These are phyloP conservation scores for Ennomos quercinarius DNA, from an alignment of 2,888 invertebrate genomes.

Conservation along the genomic window DNA sequence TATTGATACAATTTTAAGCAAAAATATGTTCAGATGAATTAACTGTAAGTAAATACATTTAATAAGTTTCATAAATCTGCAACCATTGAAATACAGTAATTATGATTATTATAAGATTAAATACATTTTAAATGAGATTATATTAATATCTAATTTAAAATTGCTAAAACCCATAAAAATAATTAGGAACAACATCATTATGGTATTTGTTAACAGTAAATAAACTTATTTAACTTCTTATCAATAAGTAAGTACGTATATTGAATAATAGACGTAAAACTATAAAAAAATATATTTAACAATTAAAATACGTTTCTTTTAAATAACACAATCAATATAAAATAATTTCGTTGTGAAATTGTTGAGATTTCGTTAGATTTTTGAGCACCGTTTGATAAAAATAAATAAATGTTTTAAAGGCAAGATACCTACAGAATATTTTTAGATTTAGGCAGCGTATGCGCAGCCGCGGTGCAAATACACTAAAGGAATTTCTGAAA, in stretches of 20 bases:
- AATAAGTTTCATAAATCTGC: neutral
- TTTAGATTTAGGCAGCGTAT: too few relatives aligned
- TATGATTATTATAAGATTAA: neutral
- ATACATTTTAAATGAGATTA: slow-evolving; percentile 1
- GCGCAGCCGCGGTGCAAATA: too few relatives aligned
- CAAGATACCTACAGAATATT: too few relatives aligned
- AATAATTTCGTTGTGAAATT: too few relatives aligned
- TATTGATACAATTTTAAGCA: slow-evolving; percentile 8
- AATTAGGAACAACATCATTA: neutral
- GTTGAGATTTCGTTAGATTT: too few relatives aligned
- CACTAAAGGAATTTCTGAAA: too few relatives aligned
- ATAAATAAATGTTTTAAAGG: too few relatives aligned
- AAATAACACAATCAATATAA: too few relatives aligned
- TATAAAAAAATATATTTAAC: neutral
- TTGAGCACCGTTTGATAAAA: too few relatives aligned
- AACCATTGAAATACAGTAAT: neutral
- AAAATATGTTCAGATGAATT: neutral
- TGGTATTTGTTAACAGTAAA: neutral
- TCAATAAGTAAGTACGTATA: slow-evolving; percentile 34
- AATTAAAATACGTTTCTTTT: too few relatives aligned
- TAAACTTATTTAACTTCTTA: neutral
- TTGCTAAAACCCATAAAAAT: neutral
- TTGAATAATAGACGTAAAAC: slow-evolving; percentile 21
- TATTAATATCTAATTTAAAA: neutral
- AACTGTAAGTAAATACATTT: neutral